A percentile compares a stretch with the other conserved stretches of the same genome.
Evolutionary conservation across 2,113 vertebrate genomes (phyloP).

Genomic region (Ondatra zibethicus): DNA sequence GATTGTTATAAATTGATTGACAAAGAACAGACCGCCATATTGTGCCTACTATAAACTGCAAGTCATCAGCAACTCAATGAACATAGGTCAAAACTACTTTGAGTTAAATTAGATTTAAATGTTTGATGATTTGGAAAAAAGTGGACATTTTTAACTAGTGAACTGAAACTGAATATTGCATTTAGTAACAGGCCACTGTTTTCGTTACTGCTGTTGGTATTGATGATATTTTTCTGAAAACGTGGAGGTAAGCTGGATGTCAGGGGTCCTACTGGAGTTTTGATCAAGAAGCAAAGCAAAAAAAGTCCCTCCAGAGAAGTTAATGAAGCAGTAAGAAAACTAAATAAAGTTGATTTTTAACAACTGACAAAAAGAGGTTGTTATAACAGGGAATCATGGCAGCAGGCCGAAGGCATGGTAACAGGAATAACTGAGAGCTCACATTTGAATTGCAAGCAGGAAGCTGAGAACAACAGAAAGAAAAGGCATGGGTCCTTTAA

Average conservation of each 20-base stretch:
- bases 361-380: background rate
- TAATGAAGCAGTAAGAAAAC: background rate
- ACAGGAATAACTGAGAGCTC: background rate
- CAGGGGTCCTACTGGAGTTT: background rate
- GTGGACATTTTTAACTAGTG: background rate
- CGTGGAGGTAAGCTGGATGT: background rate
- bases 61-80: background rate
- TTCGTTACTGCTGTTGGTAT: background rate
- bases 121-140: background rate
- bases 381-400: background rate
- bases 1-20: background rate
- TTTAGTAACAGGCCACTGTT: background rate
- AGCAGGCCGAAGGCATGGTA: background rate
- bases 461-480: background rate
- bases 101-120: background rate
- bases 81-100: background rate
- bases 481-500: background rate
- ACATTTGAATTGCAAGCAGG: background rate
- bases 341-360: background rate
- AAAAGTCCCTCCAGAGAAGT: background rate
- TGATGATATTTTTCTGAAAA: background rate
- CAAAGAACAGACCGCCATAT: background rate
- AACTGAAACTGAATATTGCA: background rate
- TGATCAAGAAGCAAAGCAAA: background rate
- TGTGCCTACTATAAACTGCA: background rate